Conservation (phyloP, 1,140 invertebrate species). For the Aphidius gifuensis region DNA sequence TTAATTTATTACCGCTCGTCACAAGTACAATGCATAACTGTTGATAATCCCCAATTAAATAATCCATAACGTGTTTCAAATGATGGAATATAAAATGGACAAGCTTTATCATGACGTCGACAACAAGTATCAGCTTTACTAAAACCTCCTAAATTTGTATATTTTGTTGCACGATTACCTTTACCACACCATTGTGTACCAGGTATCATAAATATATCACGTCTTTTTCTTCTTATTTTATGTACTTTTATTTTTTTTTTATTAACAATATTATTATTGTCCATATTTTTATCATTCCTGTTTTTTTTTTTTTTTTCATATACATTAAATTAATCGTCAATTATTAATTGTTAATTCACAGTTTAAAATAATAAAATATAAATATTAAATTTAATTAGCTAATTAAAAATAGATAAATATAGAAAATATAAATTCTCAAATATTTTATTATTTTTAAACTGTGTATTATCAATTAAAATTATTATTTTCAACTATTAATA, state of each 20-base stretch:
- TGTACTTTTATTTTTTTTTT: constrained; percentile 18
- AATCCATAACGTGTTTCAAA: constrained; percentile 75
- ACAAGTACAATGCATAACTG: constrained; percentile 83
- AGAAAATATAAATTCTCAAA: too few species aligned
- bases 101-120: constrained; percentile 75
- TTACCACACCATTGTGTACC: constrained; percentile 88
- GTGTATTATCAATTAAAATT: too few species aligned
- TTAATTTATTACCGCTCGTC: constrained; percentile 71
- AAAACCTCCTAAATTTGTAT: constrained; percentile 74
- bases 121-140: constrained; percentile 78
- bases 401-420: too few species aligned
- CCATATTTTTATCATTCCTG: background rate
- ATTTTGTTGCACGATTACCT: constrained; percentile 71
- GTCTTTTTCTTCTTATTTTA: constrained; percentile 46
- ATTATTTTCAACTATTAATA: background rate
- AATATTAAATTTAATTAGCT: too few species aligned
- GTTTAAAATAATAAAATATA: too few species aligned
- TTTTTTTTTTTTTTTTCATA: too few species aligned
- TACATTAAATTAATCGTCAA: too few species aligned
- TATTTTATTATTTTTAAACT: too few species aligned
- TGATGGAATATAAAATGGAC: constrained; percentile 75
- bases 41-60: constrained; percentile 81
- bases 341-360: too few species aligned
- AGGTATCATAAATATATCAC: constrained; percentile 68
- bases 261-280: background rate